These are phyloP conservation scores for Beroe forskalii DNA, from an alignment of 37 sponge, comb jelly and placozoan genomes.

Conservation along the genomic window DNA sequence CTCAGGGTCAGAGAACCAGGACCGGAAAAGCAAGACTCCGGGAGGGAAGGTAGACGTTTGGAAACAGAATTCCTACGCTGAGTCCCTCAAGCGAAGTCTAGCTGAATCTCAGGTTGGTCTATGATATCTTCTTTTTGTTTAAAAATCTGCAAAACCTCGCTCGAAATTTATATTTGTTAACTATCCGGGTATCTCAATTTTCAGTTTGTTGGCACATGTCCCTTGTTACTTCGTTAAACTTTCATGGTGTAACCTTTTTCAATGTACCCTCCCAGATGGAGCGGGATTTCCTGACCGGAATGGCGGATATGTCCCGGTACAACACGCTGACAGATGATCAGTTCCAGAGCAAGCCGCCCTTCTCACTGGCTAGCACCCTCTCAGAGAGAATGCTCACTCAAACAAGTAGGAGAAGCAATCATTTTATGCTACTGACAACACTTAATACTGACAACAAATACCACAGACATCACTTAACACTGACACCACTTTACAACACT, in stretches of 20 bases:
- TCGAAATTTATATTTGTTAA: too few relatives aligned
- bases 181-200: too few relatives aligned
- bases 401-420: background rate
- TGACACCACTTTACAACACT: too few relatives aligned
- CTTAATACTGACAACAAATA: too few relatives aligned
- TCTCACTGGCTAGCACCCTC: background rate
- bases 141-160: too few relatives aligned
- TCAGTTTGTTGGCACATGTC: too few relatives aligned
- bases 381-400: background rate
- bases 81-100: background rate
- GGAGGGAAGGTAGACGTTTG: background rate
- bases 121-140: too few relatives aligned
- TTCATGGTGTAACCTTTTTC: too few relatives aligned
- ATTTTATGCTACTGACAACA: too few relatives aligned
- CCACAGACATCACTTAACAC: too few relatives aligned
- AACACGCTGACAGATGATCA: background rate
- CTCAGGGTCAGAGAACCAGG: background rate
- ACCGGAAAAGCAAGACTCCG: background rate
- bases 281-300: background rate
- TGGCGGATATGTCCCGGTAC: background rate
- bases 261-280: background rate
- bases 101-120: background rate
- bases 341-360: background rate
- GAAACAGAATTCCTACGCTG: background rate
- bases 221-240: too few relatives aligned